These are phyloP conservation scores for Pan paniscus DNA, from an alignment of 2,113 vertebrate genomes.

Conservation along the genomic window DNA sequence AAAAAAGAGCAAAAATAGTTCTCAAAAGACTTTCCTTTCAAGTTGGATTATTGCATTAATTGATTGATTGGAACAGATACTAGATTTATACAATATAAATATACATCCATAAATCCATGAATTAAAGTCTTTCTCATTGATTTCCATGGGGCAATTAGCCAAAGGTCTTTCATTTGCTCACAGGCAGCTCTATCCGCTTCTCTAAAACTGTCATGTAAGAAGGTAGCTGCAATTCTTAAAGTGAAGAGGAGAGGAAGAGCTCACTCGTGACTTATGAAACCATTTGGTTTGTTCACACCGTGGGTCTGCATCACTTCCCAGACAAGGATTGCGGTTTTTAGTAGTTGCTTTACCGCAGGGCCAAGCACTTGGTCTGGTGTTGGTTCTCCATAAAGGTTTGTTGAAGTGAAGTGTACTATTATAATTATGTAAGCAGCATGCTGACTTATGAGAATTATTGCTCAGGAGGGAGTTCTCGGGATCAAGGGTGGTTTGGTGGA, in stretches of 20 bases:
- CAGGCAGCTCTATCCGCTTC: not conserved
- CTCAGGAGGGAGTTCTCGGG: not conserved
- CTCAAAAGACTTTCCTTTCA: not conserved
- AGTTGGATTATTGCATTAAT: not conserved
- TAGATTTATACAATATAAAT: not conserved
- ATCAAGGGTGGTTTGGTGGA: not conserved
- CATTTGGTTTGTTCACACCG: not conserved
- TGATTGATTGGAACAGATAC: not conserved
- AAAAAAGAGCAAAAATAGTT: not conserved
- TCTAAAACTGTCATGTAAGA: not conserved
- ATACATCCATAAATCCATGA: too few species aligned
- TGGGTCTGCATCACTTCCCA: not conserved
- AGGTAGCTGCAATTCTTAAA: not conserved
- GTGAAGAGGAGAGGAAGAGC: accelerated
- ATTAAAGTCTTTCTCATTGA: not conserved
- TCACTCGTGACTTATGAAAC: not conserved
- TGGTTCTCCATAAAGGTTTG: not conserved
- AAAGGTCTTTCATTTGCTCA: not conserved
- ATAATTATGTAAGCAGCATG: not conserved
- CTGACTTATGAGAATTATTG: not conserved
- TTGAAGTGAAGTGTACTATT: not conserved
- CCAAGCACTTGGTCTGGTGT: not conserved
- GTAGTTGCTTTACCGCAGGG: not conserved
- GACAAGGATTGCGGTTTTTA: not conserved
- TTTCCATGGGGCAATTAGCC: not conserved